Evolutionary conservation across 2,888 invertebrate species (phyloP).

Genomic region (Tiliacea citrago): DNA sequence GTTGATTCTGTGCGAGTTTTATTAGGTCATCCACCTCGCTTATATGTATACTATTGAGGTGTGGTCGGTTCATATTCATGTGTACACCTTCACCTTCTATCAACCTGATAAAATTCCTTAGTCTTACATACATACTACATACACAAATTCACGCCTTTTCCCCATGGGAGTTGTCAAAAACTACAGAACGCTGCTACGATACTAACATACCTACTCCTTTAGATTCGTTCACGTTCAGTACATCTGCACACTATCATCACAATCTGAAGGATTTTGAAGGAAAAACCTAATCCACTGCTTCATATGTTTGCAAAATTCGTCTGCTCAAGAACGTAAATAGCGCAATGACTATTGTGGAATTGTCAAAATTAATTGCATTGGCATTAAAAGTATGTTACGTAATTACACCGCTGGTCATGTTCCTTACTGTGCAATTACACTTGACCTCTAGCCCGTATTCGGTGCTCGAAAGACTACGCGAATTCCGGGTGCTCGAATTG

Average conservation of each 20-base stretch:
- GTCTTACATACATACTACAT: neutral
- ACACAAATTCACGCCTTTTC: neutral
- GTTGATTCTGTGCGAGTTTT: conserved; percentile 21
- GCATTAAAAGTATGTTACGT: no score
- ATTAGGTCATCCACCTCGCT: conserved; percentile 58
- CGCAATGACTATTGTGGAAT: no score
- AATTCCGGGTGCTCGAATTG: no score
- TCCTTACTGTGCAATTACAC: no score
- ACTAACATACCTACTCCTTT: neutral
- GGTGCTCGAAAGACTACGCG: no score
- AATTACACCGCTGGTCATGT: no score
- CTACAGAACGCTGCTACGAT: neutral
- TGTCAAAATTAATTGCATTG: neutral
- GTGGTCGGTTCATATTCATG: conserved; percentile 17
- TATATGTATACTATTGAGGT: conserved; percentile 12
- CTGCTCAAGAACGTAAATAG: no score
- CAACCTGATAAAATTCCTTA: neutral
- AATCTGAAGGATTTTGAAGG: neutral
- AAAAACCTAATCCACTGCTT: no score
- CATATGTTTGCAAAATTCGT: neutral
- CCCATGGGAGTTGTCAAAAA: neutral
- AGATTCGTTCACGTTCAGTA: neutral
- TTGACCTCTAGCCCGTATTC: no score
- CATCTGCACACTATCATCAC: no score
- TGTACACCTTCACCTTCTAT: neutral